Conservation (phyloP, 2,797 vertebrate genomes). For the Coccyzus lansbergi region DNA sequence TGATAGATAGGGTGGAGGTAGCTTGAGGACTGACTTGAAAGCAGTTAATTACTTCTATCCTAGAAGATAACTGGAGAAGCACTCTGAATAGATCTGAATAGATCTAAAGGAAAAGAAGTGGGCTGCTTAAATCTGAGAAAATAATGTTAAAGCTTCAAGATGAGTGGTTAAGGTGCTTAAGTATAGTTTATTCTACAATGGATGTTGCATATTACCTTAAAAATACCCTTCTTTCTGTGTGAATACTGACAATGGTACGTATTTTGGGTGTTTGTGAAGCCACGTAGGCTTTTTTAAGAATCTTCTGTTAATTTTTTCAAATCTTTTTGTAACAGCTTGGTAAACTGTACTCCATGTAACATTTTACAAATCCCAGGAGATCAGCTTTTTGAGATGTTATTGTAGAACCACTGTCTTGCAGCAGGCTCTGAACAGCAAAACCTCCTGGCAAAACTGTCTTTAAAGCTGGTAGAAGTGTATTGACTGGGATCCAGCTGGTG, state of each 20-base stretch:
- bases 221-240: not conserved
- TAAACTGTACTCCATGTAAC: not conserved
- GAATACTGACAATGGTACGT: rapidly evolving
- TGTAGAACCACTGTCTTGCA: not conserved
- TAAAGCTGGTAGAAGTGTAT: not conserved
- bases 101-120: not conserved
- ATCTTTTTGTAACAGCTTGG: not conserved
- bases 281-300: not conserved
- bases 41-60: not conserved
- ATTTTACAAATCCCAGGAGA: not conserved
- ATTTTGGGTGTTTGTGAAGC: not conserved
- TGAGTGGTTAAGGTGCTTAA: not conserved
- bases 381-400: not conserved
- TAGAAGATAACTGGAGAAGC: not conserved
- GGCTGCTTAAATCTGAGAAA: not conserved
- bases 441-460: not conserved
- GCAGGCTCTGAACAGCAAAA: not conserved
- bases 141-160: not conserved
- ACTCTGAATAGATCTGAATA: not conserved
- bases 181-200: not conserved
- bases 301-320: not conserved
- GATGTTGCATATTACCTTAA: not conserved
- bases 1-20: not conserved
- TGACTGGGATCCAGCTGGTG: not conserved
- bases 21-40: not conserved